Base-by-base conservation (phyloP, 2,888 invertebrate species). In the Brachyptera putata region DNA sequence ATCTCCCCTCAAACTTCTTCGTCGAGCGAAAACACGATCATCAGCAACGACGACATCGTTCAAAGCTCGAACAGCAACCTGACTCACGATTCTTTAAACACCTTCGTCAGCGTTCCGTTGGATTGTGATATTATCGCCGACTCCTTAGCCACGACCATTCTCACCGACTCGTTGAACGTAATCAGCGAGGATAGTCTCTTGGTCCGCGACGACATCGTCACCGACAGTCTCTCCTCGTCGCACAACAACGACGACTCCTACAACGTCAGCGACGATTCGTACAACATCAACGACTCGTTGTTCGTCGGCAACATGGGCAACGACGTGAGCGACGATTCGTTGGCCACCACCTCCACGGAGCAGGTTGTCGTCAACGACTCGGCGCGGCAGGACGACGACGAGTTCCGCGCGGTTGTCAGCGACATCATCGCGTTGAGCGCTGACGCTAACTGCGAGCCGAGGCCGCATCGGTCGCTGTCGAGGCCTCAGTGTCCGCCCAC, bases 401-500 rank as follows among this genome's bases (percentile, higher is more conserved):
- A 56, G 43, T 43, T 26, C 56, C 9, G 43, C 26, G 41, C 36
- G 18, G 43, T 43, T 43, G 39, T 24, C 13, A 30, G 26, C 41
- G 26, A 56, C 21, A 14, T 24, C 56, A 18, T 56, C 41, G 56
- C 26, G 16, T 30, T 30, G 30, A 18, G 49, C 58, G 22, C 60
- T 60, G 46, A 58, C 58, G 11, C 58, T 57, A 18, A 18, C 26
- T n/a, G n/a, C n/a, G 30, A 39, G 9, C 21, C 61, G n/a, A 58
- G 66, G 11, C 56, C 63, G 9, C 89, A 89, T 72, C 84, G 84
- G 67, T 87, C 87, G 1, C 71, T 89, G 57, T 83, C 85, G 13
- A 77, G 89, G 3, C 81, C 86, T 0, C 84, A 90, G 64, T 91
- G 91, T 70, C 91, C 91, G 2, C 92, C 92, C 0, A 92, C 92